Percentiles rank a stretch among this genome's conserved stretches.
Conservation (phyloP, 2,797 vertebrate species). For the Lophura swinhoii region DNA sequence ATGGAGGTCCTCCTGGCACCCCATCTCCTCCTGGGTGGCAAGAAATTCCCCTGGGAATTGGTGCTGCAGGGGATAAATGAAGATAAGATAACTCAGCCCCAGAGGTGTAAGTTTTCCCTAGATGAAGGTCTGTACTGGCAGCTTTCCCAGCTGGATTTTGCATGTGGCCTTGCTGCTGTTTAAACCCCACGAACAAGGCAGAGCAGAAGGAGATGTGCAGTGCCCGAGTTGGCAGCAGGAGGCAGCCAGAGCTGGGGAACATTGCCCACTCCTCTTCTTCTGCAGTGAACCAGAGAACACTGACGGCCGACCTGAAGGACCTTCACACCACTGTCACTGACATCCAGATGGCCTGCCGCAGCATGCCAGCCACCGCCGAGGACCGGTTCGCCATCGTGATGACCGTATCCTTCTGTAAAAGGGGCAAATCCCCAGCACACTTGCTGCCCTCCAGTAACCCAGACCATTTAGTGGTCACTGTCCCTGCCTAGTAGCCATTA, state of each 20-base stretch:
- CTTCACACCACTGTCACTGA: slow-evolving; percentile 91
- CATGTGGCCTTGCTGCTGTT: background rate
- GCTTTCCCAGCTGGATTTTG: background rate
- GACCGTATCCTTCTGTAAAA: slow-evolving; percentile 86
- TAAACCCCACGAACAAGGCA: fast-evolving
- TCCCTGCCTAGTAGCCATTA: background rate
- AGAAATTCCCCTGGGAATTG: slow-evolving; percentile 56
- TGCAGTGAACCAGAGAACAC: slow-evolving; percentile 91
- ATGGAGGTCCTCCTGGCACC: background rate
- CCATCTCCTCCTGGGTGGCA: background rate
- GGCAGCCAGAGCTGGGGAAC: fast-evolving
- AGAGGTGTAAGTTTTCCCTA: background rate
- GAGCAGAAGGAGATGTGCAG: background rate
- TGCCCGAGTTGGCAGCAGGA: fast-evolving
- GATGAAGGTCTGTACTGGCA: background rate
- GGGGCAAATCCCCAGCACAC: fast-evolving
- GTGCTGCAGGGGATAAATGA: background rate
- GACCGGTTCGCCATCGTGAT: slow-evolving; percentile 93
- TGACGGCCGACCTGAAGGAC: slow-evolving; percentile 91
- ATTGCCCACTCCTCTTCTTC: background rate
- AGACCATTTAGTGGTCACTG: fast-evolving
- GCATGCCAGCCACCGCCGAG: slow-evolving; percentile 86
- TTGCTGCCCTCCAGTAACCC: fast-evolving
- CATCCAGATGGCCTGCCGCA: slow-evolving; percentile 91
- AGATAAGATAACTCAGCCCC: background rate